Percentiles rank a stretch among this genome's conserved stretches.
Evolutionary conservation across 1,140 invertebrate genomes (phyloP).

Genomic region (Paraescarpia echinospica): DNA sequence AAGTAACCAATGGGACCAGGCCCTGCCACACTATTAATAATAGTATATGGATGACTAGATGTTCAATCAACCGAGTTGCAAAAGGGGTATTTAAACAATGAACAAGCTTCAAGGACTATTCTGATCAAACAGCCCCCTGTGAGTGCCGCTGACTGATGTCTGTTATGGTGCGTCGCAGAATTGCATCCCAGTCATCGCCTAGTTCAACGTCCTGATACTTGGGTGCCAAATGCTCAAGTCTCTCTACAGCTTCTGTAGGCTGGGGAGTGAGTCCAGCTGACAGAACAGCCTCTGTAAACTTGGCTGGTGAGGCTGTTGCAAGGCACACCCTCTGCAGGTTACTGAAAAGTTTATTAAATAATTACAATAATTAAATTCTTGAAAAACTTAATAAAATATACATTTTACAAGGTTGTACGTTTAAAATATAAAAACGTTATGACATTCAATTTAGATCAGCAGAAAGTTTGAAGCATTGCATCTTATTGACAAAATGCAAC

Average conservation of each 20-base stretch:
- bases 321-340: constrained; percentile 43
- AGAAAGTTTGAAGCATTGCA: no score
- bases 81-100: neutral
- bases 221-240: constrained; percentile 38
- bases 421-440: no score
- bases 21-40: no score
- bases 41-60: no score
- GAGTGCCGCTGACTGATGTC: neutral
- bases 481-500: no score
- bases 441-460: no score
- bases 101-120: neutral
- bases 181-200: constrained; percentile 51
- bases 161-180: constrained; percentile 40
- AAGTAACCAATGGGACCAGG: no score
- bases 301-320: constrained; percentile 60
- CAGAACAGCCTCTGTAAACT: constrained; percentile 57
- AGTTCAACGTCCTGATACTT: constrained; percentile 47
- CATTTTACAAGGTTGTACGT: no score
- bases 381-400: neutral
- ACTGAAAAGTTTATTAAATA: neutral
- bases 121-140: neutral
- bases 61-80: no score
- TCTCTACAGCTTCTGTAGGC: constrained; percentile 27
- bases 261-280: constrained; percentile 44
- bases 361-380: neutral